Percentiles rank a stretch among this genome's conserved stretches.
Conservation (phyloP, 2,113 vertebrate genomes). For the Alexandromys fortis region DNA sequence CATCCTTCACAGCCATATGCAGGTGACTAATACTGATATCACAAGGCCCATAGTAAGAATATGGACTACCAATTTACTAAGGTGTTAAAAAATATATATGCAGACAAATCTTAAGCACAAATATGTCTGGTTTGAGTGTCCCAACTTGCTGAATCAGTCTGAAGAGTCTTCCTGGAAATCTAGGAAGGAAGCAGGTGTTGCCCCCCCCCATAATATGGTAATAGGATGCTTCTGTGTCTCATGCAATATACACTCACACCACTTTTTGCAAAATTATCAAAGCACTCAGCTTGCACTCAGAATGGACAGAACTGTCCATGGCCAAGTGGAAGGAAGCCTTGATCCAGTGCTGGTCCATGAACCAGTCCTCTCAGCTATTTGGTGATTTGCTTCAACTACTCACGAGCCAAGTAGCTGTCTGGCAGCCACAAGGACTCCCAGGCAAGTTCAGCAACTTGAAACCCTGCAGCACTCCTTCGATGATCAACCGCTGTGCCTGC, state of each 20-base stretch:
- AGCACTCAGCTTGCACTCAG: background rate
- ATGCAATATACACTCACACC: background rate
- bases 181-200: background rate
- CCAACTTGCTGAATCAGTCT: background rate
- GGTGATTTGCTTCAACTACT: background rate
- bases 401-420: background rate
- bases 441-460: background rate
- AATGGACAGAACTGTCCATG: background rate
- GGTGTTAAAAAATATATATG: background rate
- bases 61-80: background rate
- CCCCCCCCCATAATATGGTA: background rate
- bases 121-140: background rate
- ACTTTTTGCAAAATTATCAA: background rate
- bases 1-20: background rate
- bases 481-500: conserved; percentile 18
- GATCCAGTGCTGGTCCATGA: background rate
- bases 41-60: background rate
- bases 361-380: background rate
- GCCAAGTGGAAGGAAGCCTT: background rate
- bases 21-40: background rate
- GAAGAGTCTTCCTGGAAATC: background rate
- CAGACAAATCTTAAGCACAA: background rate
- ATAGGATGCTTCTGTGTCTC: background rate
- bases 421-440: background rate
- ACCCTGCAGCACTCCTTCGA: background rate